Conservation (phyloP, 2,797 vertebrate genomes). For the Xiphorhynchus erythropygius region DNA sequence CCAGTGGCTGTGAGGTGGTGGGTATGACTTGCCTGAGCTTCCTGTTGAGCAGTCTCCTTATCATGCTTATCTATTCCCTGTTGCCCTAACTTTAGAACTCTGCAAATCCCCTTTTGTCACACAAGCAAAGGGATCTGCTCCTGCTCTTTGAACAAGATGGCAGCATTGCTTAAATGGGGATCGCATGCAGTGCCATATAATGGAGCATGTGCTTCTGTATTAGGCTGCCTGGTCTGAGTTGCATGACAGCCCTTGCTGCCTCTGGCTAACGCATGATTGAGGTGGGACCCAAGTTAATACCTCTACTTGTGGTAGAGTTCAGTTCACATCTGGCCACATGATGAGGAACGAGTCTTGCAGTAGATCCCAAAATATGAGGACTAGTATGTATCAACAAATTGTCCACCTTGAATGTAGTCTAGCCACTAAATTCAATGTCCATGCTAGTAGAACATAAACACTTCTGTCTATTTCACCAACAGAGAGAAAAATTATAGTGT, state of each 20-base stretch:
- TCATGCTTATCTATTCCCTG: neutral
- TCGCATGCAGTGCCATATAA: rapidly evolving
- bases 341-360: neutral
- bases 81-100: neutral
- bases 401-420: neutral
- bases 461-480: neutral
- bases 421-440: neutral
- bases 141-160: neutral
- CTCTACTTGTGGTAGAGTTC: neutral
- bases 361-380: neutral
- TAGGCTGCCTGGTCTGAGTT: neutral
- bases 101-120: neutral
- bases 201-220: neutral
- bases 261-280: neutral
- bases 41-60: neutral
- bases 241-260: neutral
- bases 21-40: neutral
- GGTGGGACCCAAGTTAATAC: neutral
- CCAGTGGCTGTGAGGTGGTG: neutral
- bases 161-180: neutral
- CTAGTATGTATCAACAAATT: neutral
- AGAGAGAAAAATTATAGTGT: neutral
- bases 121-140: rapidly evolving
- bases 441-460: neutral
- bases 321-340: too few relatives aligned